A percentile compares a stretch with the other conserved stretches of the same genome.
phyloP scores from a whole-genome alignment of 2,797 vertebrate species.

The Bovichtus variegatus region DNA sequence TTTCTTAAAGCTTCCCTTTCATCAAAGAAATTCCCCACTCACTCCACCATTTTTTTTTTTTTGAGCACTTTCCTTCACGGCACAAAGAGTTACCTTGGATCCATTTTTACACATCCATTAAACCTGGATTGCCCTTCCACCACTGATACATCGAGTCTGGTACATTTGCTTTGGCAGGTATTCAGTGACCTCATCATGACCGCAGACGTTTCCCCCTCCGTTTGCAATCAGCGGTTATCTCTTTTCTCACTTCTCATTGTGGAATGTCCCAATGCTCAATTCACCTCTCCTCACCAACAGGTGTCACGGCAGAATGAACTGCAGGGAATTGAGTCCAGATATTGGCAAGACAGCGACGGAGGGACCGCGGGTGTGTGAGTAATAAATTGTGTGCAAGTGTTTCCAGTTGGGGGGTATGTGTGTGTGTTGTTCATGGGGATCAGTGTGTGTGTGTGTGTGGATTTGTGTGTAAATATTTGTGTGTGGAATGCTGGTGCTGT shows the following conservation, averaged over 20 bases:
- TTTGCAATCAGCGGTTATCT: conserved; percentile 62
- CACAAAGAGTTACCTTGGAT: conserved; percentile 50
- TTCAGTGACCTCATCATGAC: conserved; percentile 72
- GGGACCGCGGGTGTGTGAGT: conserved; percentile 27
- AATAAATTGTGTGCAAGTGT: conserved; percentile 42
- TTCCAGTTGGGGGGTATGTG: conserved; percentile 29
- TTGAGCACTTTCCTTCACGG: conserved; percentile 15
- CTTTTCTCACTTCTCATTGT: conserved; percentile 57
- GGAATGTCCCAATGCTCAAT: conserved; percentile 60
- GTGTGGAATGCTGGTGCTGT: conserved; percentile 14
- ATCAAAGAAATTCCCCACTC: conserved; percentile 9
- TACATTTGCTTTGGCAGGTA: conserved; percentile 71
- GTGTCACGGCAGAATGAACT: conserved; percentile 70
- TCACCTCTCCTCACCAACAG: conserved; percentile 66
- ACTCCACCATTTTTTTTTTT: conserved; percentile 1
- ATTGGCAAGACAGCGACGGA: conserved; percentile 45
- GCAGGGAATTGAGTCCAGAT: conserved; percentile 63
- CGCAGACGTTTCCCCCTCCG: conserved; percentile 47
- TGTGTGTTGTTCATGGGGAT: conserved; percentile 4
- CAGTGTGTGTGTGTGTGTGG: background rate
- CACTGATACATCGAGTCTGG: conserved; percentile 56
- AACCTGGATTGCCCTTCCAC: conserved; percentile 48
- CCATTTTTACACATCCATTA: conserved; percentile 70
- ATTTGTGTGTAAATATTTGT: conserved; percentile 12
- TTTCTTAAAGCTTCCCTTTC: conserved; percentile 21